phyloP scores from a whole-genome alignment of 2,888 invertebrate species.

The Tillus elongatus region DNA sequence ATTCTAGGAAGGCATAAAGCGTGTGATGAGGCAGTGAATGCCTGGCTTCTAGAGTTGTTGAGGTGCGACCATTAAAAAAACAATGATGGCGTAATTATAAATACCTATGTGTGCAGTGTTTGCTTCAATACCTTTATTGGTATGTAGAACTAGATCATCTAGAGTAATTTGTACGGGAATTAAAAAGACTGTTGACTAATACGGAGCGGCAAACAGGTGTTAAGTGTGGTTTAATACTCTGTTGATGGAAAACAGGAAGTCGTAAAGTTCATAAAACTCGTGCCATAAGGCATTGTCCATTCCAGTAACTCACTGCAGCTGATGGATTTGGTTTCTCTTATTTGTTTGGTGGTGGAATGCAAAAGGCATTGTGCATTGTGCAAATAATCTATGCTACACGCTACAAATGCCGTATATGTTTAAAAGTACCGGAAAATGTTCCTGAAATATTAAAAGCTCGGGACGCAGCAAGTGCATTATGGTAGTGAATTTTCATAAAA shows the following conservation, averaged over 20 bases:
- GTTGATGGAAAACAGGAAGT: conserved; percentile 7
- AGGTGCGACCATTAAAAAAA: conserved; percentile 17
- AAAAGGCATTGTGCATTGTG: no score
- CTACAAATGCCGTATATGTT: no score
- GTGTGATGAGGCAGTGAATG: neutral
- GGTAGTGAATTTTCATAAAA: no score
- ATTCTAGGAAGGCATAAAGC: neutral
- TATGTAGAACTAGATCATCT: conserved; percentile 17
- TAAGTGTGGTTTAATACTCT: conserved; percentile 12
- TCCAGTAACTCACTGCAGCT: no score
- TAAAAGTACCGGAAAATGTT: no score
- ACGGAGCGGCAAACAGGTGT: conserved; percentile 14
- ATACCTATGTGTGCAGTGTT: conserved; percentile 15
- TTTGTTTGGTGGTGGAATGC: no score
- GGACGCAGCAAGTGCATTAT: no score
- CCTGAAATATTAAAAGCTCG: no score
- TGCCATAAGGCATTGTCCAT: no score
- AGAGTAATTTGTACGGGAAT: conserved; percentile 13
- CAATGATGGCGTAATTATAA: conserved; percentile 13
- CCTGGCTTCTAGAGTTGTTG: no score
- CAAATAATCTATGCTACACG: no score
- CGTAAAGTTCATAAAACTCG: conserved; percentile 2
- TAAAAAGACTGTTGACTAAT: conserved; percentile 10
- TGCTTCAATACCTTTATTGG: conserved; percentile 15
- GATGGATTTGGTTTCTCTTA: no score